Conservation (phyloP, 2,113 vertebrate genomes). For the Nerophis ophidion region DNA sequence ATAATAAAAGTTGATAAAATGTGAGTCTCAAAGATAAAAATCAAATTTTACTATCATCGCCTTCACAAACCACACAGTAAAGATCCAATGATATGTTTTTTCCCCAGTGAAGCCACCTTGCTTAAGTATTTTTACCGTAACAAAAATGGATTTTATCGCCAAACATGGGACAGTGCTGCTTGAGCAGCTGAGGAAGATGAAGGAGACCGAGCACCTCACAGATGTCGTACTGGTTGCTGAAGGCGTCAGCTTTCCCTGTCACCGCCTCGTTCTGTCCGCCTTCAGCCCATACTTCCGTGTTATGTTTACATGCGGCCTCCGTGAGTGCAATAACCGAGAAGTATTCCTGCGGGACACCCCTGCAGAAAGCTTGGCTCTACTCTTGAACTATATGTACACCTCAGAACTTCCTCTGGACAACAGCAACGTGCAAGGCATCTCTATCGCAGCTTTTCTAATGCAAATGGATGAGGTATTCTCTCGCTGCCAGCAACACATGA, state of each 20-base stretch:
- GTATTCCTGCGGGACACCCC: constrained; percentile 80
- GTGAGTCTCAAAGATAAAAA: not conserved
- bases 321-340: constrained; percentile 79
- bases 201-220: constrained; percentile 77
- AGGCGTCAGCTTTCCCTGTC: constrained; percentile 86
- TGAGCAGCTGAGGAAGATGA: constrained; percentile 82
- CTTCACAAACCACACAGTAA: not conserved
- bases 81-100: not conserved
- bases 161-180: constrained; percentile 79
- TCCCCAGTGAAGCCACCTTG: constrained; percentile 30
- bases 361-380: constrained; percentile 78
- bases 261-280: constrained; percentile 85
- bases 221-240: constrained; percentile 88
- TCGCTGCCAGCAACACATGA: constrained; percentile 86
- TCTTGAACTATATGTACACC: constrained; percentile 87
- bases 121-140: not conserved
- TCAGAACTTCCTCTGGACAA: constrained; percentile 76
- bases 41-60: not conserved
- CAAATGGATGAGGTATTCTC: constrained; percentile 89
- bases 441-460: constrained; percentile 84
- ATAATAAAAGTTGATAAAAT: too few relatives aligned
- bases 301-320: constrained; percentile 94
- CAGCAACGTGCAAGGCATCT: constrained; percentile 84
- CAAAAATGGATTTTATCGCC: constrained; percentile 74
- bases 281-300: constrained; percentile 94